Evolutionary conservation across 2,797 vertebrate species (phyloP).

Genomic region (Pipistrellus nathusii): DNA sequence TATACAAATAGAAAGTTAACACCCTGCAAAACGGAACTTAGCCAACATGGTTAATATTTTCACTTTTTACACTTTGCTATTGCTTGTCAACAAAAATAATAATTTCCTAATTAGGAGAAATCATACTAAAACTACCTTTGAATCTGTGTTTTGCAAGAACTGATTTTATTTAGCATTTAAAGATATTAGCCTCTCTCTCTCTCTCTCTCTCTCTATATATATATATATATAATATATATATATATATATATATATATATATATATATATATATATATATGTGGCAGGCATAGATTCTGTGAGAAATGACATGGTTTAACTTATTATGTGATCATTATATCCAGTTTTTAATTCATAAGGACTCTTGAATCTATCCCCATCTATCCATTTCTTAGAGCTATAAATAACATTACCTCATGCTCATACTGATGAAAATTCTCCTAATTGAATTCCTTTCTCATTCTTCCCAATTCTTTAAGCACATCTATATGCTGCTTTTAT

Average conservation of each 20-base stretch:
- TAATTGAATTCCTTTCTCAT: neutral
- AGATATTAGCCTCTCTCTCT: neutral
- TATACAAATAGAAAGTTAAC: conserved; percentile 50
- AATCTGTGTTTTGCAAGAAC: neutral
- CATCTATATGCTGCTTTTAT: neutral
- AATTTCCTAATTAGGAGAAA: conserved; percentile 46
- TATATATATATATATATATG: neutral
- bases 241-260: conserved; percentile 18
- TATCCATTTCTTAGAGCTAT: neutral
- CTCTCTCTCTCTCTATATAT: neutral
- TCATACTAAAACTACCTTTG: neutral
- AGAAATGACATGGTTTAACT: conserved; percentile 7
- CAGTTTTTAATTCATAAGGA: conserved; percentile 1
- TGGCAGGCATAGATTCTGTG: neutral
- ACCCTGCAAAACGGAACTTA: neutral
- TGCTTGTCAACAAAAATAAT: neutral
- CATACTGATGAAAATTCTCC: neutral
- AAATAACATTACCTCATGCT: neutral
- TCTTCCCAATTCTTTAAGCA: conserved; percentile 2
- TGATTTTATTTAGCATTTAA: neutral
- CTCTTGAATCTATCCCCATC: neutral
- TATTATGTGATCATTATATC: neutral
- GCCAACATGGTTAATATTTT: neutral
- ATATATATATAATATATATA: neutral
- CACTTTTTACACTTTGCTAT: neutral